phyloP scores from a whole-genome alignment of 1,140 invertebrate genomes.

The Aporrectodea caliginosa region DNA sequence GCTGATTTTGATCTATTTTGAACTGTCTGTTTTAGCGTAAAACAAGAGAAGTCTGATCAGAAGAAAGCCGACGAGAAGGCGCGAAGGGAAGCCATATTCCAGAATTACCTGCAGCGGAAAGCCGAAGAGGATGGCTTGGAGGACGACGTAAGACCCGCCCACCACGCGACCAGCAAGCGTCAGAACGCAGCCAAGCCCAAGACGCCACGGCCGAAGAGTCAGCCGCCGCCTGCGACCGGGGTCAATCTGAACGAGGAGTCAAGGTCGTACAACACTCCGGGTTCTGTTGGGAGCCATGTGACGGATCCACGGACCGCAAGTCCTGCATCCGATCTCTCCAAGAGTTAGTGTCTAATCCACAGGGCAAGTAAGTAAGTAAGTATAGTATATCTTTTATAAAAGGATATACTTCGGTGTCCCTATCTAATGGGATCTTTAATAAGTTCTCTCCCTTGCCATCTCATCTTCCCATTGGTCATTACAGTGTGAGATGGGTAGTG shows the following conservation, averaged over 20 bases:
- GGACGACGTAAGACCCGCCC: neutral
- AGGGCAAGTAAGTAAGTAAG: no score
- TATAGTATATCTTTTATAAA: no score
- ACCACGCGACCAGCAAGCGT: neutral
- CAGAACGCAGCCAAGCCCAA: neutral
- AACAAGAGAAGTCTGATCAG: slow-evolving; percentile 75
- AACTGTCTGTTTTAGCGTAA: slow-evolving; percentile 61
- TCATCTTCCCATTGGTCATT: no score
- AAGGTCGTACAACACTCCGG: neutral
- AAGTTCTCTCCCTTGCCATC: no score
- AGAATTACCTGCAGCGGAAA: slow-evolving; percentile 92
- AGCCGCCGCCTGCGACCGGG: neutral
- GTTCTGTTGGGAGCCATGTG: neutral
- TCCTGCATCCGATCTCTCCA: neutral
- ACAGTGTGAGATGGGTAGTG: no score
- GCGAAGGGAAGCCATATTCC: slow-evolving; percentile 79
- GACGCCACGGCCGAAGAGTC: neutral
- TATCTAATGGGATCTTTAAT: no score
- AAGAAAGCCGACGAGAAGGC: slow-evolving; percentile 85
- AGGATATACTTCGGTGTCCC: no score
- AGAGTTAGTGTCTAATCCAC: neutral
- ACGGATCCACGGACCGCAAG: neutral
- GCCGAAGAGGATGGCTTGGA: slow-evolving; percentile 63
- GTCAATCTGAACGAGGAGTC: neutral
- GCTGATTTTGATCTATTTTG: slow-evolving; percentile 20